Evolutionary conservation across 2,888 invertebrate genomes (phyloP).

Genomic region (Hirtodrosophila confusa): DNA sequence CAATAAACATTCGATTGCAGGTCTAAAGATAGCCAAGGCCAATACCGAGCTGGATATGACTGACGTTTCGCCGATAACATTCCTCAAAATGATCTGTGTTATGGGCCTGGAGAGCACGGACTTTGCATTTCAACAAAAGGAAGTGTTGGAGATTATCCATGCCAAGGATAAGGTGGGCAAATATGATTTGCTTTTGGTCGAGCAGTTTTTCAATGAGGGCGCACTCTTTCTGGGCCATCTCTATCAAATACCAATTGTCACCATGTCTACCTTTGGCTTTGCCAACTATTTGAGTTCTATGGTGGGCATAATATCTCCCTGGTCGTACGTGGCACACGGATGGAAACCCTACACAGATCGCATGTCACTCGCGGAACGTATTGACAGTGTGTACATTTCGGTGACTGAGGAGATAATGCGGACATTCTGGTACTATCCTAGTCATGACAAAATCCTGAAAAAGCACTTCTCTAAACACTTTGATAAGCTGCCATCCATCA

Average conservation of each 20-base stretch:
- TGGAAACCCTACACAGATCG: constrained; percentile 83
- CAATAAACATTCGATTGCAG: constrained; percentile 32
- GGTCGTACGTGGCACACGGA: constrained; percentile 84
- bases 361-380: constrained; percentile 85
- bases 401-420: constrained; percentile 68
- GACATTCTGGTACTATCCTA: constrained; percentile 71
- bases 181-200: constrained; percentile 83
- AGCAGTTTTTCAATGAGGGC: constrained; percentile 83
- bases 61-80: constrained; percentile 28
- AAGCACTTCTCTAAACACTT: constrained; percentile 69
- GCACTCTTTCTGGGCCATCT: constrained; percentile 81
- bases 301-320: constrained; percentile 84
- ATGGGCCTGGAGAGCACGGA: constrained; percentile 70
- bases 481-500: constrained; percentile 77
- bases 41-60: constrained; percentile 63
- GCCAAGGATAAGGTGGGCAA: constrained; percentile 67
- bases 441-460: constrained; percentile 71
- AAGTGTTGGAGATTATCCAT: constrained; percentile 69
- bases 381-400: constrained; percentile 84
- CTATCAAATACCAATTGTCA: constrained; percentile 82
- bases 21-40: constrained; percentile 37
- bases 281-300: constrained; percentile 82
- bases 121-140: constrained; percentile 71
- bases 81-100: constrained; percentile 44
- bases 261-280: constrained; percentile 82